phyloP scores from a whole-genome alignment of 2,797 vertebrate species.

The Sciaenops ocellatus region DNA sequence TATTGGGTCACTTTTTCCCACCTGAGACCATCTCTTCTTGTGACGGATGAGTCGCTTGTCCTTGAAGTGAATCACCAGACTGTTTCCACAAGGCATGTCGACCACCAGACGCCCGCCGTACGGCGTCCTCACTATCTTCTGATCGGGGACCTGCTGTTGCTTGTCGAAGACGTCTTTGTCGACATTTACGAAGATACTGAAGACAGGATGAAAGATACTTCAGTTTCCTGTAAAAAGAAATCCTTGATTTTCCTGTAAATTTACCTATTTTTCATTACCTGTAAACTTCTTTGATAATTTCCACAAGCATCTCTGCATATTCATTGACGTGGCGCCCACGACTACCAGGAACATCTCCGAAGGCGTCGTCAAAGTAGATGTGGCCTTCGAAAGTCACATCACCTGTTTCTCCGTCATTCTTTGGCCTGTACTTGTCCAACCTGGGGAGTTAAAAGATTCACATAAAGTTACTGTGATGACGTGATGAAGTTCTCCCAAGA shows the following conservation, averaged over 20 bases:
- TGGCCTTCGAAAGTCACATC: constrained; percentile 74
- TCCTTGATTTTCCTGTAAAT: too few species aligned
- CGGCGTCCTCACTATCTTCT: constrained; percentile 70
- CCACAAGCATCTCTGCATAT: constrained; percentile 70
- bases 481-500: background rate
- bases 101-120: constrained; percentile 79
- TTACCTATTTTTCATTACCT: constrained; percentile 44
- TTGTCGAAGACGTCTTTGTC: constrained; percentile 52
- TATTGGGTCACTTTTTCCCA: constrained; percentile 12
- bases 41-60: constrained; percentile 79
- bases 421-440: constrained; percentile 74
- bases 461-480: background rate
- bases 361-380: constrained; percentile 78
- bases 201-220: background rate
- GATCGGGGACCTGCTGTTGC: constrained; percentile 29
- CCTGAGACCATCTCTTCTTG: constrained; percentile 84
- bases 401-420: background rate
- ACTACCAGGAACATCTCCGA: constrained; percentile 42
- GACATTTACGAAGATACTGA: constrained; percentile 65
- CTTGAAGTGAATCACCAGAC: constrained; percentile 77
- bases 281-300: constrained; percentile 72
- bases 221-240: background rate
- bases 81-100: constrained; percentile 76
- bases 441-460: constrained; percentile 47
- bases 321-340: constrained; percentile 61